Evolutionary conservation across 2,113 vertebrate species (phyloP), one percentile per base, ranked within the genome.

Genomic region (Turdus rufiventris): DNA sequence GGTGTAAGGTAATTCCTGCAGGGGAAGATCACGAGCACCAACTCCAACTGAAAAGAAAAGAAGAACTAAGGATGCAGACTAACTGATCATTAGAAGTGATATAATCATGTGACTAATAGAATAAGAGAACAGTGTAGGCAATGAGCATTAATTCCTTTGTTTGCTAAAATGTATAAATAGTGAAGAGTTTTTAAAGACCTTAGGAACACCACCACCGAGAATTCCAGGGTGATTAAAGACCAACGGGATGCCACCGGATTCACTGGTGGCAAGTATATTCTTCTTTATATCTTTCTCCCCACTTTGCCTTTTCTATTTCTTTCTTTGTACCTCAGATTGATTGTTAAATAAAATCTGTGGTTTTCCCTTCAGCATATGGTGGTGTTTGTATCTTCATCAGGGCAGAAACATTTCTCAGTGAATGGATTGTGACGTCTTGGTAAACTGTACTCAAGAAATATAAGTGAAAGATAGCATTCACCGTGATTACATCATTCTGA

Each of bases 1-100:
- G 12, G 10, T 48, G 15, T n/a, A 61, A 29, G 12, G 4, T 10
- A 48, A 40, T 48, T 48, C 28, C 1, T 6, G 23, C n/a, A 63
- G 23, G 17, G 18, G 23, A n/a, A 40, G 6, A 65, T 19, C 2
- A 2, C 0, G 0, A 54, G 12, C 40, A 56, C 29, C 0, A 0
- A 28, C 6, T 28, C 29, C 9, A 33, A 18, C 21, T 14, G 21
- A 38, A 45, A 36, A 53, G 17, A 47, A 38, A 12, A 63, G 38
- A 54, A 54, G 38, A 54, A 54, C 18, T 47, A 33, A 38, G 18
- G 18, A 18, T 3, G 1, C 15, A 4, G 48, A 18, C 5, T n/a
- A 47, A 8, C 6, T 47, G 12, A 9, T 14, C 21, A 26, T 18
- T 28, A 38, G 11, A 73, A 14, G 1, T 33, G 23, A 84, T 18